These are phyloP conservation scores for Etheostoma spectabile DNA, from an alignment of 2,113 vertebrate genomes.

Conservation along the genomic window DNA sequence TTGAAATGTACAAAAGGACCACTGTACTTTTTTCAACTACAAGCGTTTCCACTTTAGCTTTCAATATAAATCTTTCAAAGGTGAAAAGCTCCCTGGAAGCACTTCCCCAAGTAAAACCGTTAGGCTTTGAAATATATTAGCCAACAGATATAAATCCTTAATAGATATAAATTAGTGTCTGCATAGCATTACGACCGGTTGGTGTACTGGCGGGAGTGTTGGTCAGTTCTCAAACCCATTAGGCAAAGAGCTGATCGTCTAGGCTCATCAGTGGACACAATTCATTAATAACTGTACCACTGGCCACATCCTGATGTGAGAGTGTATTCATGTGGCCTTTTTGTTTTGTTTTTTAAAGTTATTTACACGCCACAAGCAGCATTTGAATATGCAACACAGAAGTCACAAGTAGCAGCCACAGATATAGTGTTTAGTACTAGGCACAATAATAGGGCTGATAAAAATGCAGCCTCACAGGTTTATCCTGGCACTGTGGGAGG, in stretches of 20 bases:
- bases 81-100: conserved; percentile 46
- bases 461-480: conserved; percentile 69
- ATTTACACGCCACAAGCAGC: conserved; percentile 68
- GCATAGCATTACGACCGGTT: conserved; percentile 71
- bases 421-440: conserved; percentile 67
- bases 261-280: conserved; percentile 44
- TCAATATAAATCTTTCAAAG: conserved; percentile 44
- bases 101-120: conserved; percentile 39
- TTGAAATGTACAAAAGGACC: conserved; percentile 42
- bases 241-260: conserved; percentile 33
- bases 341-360: conserved; percentile 1
- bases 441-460: conserved; percentile 69
- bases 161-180: conserved; percentile 64
- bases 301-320: conserved; percentile 35
- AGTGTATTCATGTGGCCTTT: conserved; percentile 40
- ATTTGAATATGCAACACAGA: conserved; percentile 72
- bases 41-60: neutral
- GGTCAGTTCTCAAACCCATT: conserved; percentile 24
- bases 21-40: neutral
- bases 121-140: conserved; percentile 48
- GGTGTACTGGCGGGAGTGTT: conserved; percentile 47
- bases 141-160: conserved; percentile 46
- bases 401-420: conserved; percentile 73
- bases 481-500: conserved; percentile 69
- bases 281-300: conserved; percentile 19